Base-by-base conservation (phyloP, 2,113 vertebrate genomes). In the Malurus melanocephalus region DNA sequence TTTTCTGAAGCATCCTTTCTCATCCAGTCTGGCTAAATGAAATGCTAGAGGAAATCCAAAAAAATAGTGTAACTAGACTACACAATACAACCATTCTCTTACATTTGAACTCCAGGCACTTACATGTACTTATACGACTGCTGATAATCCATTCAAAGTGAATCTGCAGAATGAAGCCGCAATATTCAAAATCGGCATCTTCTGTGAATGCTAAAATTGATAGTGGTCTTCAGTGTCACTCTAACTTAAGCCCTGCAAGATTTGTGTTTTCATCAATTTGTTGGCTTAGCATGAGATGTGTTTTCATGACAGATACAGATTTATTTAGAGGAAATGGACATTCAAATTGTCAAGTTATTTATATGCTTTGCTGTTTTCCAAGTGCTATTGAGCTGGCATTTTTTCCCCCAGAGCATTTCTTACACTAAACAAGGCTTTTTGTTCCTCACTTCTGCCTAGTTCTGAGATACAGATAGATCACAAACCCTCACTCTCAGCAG, bases 1-100 rank as follows among this genome's bases (percentile, higher is more conserved):
- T 79, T 87, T 89, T 87, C 61, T 82, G 79, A 92, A 93, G 60
- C 81, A 62, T 71, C 45, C 52, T 89, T 85, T 87, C 74, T 72
- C 18, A 4, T 67, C 64, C 43, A 59, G 65, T 68, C 60, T 28
- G 7, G 21, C 28, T 85, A 80, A 76, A 59, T 77, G 3, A 55
- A 87, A 46, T n/a, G 19, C 43, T 74, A 53, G 71, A 52, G 26
- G 51, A 68, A 76, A 74, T 60, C 43, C 24, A 75, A 66, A 38
- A 53, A 85, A 76, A 53, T n/a, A 61, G 18, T 26, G 14, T 53
- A 73, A 24, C 33, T 55, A 32, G 13, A 10, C n/a, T 80, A n/a
- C 14, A 30, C 43, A 62, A 20, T 62, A 45, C 26, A 69, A 14
- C 32, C 53, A 43, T 43, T 73, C 18, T 62, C 40, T 81, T 35